Conservation (phyloP, 37 sponge, comb jelly and placozoan genomes). For the Oscarella lobularis region DNA sequence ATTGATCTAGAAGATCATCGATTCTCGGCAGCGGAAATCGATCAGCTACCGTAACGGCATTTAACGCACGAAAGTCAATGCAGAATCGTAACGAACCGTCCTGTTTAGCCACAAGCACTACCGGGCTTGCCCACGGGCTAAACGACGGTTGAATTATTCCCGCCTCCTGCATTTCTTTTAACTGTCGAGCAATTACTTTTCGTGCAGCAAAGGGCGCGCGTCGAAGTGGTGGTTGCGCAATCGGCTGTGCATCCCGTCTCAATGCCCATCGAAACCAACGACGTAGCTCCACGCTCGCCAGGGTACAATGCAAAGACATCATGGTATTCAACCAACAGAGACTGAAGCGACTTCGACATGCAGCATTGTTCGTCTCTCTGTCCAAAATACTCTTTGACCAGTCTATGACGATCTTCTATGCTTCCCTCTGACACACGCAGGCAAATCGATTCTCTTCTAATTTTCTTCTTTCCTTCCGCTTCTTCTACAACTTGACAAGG, state of each 20-base stretch:
- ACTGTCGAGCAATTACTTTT: slow-evolving; percentile 27
- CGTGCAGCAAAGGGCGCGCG: slow-evolving; percentile 33
- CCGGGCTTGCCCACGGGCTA: slow-evolving; percentile 39
- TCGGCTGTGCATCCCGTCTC: slow-evolving; percentile 22
- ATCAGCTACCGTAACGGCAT: slow-evolving; percentile 44
- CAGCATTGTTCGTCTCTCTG: too few species aligned
- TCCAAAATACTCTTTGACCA: too few species aligned
- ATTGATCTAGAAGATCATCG: slow-evolving; percentile 49
- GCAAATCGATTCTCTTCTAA: too few species aligned
- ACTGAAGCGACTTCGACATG: not conserved
- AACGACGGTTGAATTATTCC: slow-evolving; percentile 40
- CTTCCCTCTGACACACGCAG: too few species aligned
- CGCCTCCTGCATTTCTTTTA: slow-evolving; percentile 26
- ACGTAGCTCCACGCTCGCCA: slow-evolving; percentile 28
- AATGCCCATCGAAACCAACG: slow-evolving; percentile 27
- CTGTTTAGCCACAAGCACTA: slow-evolving; percentile 45
- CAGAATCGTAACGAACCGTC: slow-evolving; percentile 35
- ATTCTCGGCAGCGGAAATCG: slow-evolving; percentile 26
- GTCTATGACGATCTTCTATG: too few species aligned
- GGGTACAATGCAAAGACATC: slow-evolving; percentile 18
- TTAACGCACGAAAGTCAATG: slow-evolving; percentile 28
- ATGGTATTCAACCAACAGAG: slow-evolving; percentile 3
- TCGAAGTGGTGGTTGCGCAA: slow-evolving; percentile 7
- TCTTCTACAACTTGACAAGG: too few species aligned
- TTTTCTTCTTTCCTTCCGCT: too few species aligned